phyloP scores from a whole-genome alignment of 1,140 invertebrate species.

The Schlechtendalia chinensis region DNA sequence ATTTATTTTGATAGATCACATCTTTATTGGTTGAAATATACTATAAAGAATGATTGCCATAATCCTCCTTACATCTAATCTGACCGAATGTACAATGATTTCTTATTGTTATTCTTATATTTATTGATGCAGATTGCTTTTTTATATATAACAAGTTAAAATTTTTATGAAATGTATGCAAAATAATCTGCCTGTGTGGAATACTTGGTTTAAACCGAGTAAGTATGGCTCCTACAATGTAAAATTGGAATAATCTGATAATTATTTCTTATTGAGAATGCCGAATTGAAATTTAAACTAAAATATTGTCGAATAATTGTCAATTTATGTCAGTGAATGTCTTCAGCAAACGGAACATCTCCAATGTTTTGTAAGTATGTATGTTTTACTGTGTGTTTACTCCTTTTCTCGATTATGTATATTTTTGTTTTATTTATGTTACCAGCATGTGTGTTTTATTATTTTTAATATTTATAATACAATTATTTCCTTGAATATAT shows the following conservation, averaged over 20 bases:
- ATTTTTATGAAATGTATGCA: constrained; percentile 14
- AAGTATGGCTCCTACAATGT: not conserved
- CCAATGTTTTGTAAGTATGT: constrained; percentile 43
- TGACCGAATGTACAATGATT: constrained; percentile 32
- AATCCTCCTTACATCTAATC: constrained; percentile 26
- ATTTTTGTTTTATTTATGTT: constrained; percentile 33
- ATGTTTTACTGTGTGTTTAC: not conserved
- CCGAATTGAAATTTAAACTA: constrained; percentile 6
- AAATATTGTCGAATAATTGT: constrained; percentile 37
- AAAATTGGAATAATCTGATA: constrained; percentile 14
- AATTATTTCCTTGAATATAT: not conserved
- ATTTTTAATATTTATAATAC: not conserved
- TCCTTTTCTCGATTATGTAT: constrained; percentile 6
- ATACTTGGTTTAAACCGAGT: not conserved
- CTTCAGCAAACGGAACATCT: constrained; percentile 39
- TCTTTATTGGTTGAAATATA: not conserved
- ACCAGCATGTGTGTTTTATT: constrained; percentile 26
- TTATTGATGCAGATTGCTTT: not conserved
- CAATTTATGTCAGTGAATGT: constrained; percentile 21
- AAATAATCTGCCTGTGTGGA: constrained; percentile 23
- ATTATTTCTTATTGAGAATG: constrained; percentile 7
- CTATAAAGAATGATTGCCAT: constrained; percentile 26
- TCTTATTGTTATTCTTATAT: not conserved
- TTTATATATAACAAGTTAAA: not conserved
- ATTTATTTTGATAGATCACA: not conserved